phyloP scores from a whole-genome alignment of 2,113 vertebrate genomes.

The Galemys pyrenaicus region DNA sequence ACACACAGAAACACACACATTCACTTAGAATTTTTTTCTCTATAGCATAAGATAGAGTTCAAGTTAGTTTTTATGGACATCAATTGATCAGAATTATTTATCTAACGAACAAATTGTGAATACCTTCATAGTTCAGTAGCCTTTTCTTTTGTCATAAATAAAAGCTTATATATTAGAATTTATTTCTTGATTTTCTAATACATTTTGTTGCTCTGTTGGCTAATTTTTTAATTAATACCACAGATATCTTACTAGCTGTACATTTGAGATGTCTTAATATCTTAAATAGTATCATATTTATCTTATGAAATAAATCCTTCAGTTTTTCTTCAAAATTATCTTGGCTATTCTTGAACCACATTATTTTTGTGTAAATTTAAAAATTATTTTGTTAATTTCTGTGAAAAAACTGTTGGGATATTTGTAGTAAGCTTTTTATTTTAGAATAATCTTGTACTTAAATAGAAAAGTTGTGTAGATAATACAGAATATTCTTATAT shows the following conservation, averaged over 20 bases:
- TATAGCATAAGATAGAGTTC: background rate
- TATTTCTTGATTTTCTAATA: background rate
- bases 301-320: background rate
- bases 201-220: background rate
- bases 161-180: background rate
- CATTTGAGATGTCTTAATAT: background rate
- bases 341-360: background rate
- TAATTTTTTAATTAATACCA: background rate
- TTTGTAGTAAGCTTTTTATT: background rate
- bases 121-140: background rate
- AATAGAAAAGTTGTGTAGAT: background rate
- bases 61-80: background rate
- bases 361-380: slow-evolving; percentile 11
- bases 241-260: background rate
- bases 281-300: background rate
- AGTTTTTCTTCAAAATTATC: background rate
- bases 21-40: background rate
- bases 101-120: background rate
- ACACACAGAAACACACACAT: background rate
- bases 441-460: background rate
- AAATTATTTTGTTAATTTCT: slow-evolving; percentile 26
- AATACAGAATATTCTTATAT: background rate
- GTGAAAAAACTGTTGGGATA: background rate
- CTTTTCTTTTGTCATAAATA: background rate
- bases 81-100: background rate